Evolutionary conservation across 2,113 vertebrate species (phyloP).

Genomic region (Chauna torquata): DNA sequence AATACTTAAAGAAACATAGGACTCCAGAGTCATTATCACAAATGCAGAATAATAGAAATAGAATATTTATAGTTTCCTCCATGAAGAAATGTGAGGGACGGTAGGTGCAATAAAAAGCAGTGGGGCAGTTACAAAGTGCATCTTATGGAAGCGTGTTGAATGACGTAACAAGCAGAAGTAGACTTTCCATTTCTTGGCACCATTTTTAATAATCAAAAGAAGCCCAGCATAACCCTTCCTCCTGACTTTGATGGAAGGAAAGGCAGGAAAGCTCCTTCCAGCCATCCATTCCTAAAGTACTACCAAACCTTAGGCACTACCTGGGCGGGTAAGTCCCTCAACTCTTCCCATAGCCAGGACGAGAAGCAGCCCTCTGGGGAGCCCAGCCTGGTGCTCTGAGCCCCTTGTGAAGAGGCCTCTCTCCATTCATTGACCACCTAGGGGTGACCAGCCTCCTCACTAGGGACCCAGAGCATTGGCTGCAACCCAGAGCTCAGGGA

Average conservation of each 20-base stretch:
- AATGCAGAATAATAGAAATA: conserved; percentile 38
- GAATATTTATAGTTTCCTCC: not conserved
- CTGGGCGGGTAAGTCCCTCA: not conserved
- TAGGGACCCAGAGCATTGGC: not conserved
- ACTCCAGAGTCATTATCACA: not conserved
- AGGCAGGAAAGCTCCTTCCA: not conserved
- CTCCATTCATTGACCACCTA: not conserved
- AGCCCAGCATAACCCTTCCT: not conserved
- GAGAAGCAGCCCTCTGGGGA: not conserved
- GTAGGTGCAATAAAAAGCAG: not conserved
- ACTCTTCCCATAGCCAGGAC: not conserved
- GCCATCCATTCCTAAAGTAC: not conserved
- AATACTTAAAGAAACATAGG: conserved; percentile 36
- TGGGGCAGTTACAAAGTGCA: not conserved
- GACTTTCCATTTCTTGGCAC: not conserved
- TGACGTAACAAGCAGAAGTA: not conserved
- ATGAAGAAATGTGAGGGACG: not conserved
- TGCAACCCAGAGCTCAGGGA: not conserved
- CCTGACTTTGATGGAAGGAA: not conserved
- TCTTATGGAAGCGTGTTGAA: not conserved
- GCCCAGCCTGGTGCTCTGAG: not conserved
- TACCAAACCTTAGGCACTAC: not conserved
- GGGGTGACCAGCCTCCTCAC: not conserved
- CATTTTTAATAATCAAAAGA: not conserved
- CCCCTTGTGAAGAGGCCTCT: not conserved